Conservation (phyloP, 1,140 invertebrate genomes). For the Maconellicoccus hirsutus region DNA sequence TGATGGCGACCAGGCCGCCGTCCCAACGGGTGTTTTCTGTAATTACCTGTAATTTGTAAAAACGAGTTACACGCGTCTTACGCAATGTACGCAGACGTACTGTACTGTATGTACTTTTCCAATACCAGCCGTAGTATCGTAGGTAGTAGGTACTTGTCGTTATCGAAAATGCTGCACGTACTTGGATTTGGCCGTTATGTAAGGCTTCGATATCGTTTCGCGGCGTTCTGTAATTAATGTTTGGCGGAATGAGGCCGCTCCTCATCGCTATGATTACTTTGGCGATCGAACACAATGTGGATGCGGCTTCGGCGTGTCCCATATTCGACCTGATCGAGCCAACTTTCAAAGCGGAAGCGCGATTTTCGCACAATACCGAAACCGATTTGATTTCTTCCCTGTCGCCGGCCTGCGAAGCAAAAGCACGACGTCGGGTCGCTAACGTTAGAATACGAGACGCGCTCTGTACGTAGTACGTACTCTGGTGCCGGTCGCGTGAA, state of each 20-base stretch:
- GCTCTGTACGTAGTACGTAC: not conserved
- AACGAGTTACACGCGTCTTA: too few species aligned
- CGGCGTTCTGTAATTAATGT: conserved; percentile 47
- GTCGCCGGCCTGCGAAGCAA: not conserved
- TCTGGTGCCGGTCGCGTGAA: conserved; percentile 10
- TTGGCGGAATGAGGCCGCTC: conserved; percentile 52
- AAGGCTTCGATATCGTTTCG: conserved; percentile 43
- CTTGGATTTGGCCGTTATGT: not conserved
- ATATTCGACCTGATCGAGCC: conserved; percentile 67
- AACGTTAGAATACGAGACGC: too few species aligned
- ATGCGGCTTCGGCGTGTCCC: conserved; percentile 73
- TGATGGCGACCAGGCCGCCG: conserved; percentile 48
- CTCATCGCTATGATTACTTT: conserved; percentile 66
- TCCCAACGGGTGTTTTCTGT: conserved; percentile 41
- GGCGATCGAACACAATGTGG: conserved; percentile 68
- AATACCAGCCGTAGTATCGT: too few species aligned
- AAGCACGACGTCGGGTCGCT: too few species aligned
- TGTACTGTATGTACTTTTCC: too few species aligned
- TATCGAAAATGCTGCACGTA: not conserved
- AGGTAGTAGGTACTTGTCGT: too few species aligned
- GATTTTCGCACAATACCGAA: not conserved
- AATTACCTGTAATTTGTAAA: conserved; percentile 42
- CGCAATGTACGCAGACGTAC: too few species aligned
- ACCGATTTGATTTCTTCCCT: not conserved
- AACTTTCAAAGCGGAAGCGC: conserved; percentile 45